Percentiles rank a stretch among this genome's conserved stretches.
These are phyloP conservation scores for Tenebrosternarchus preto DNA, from an alignment of 2,113 vertebrate genomes.

Conservation along the genomic window DNA sequence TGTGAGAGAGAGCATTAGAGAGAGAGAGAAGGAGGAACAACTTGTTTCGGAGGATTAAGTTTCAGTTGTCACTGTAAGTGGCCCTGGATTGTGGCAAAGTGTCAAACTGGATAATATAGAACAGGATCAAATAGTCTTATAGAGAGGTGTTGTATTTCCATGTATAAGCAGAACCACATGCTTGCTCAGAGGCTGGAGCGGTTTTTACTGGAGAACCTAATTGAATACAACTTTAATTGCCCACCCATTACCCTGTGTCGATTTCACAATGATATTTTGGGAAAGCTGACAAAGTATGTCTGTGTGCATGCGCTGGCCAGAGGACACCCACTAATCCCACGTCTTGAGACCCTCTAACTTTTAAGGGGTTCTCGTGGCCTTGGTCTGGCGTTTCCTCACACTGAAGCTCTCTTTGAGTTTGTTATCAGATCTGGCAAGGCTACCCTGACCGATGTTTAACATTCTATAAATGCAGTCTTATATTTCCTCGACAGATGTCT, in stretches of 20 bases:
- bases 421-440: slow-evolving; percentile 69
- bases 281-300: slow-evolving; percentile 56
- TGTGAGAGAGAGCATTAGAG: neutral
- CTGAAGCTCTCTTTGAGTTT: slow-evolving; percentile 46
- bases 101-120: slow-evolving; percentile 70
- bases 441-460: slow-evolving; percentile 65
- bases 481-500: slow-evolving; percentile 73
- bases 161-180: slow-evolving; percentile 73
- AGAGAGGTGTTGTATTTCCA: slow-evolving; percentile 72
- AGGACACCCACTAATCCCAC: no score
- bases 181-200: slow-evolving; percentile 45
- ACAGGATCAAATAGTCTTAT: slow-evolving; percentile 68
- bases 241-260: slow-evolving; percentile 59
- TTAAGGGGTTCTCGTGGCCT: slow-evolving; percentile 27
- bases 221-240: slow-evolving; percentile 73
- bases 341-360: no score
- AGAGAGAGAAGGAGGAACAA: slow-evolving; percentile 65
- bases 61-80: slow-evolving; percentile 70
- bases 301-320: slow-evolving; percentile 8
- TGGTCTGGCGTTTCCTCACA: slow-evolving; percentile 38
- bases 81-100: slow-evolving; percentile 67
- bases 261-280: slow-evolving; percentile 70
- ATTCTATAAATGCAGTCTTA: slow-evolving; percentile 66
- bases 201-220: slow-evolving; percentile 65
- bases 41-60: slow-evolving; percentile 70